Evolutionary conservation across 2,888 invertebrate genomes (phyloP).

Genomic region (Plebejus argus): DNA sequence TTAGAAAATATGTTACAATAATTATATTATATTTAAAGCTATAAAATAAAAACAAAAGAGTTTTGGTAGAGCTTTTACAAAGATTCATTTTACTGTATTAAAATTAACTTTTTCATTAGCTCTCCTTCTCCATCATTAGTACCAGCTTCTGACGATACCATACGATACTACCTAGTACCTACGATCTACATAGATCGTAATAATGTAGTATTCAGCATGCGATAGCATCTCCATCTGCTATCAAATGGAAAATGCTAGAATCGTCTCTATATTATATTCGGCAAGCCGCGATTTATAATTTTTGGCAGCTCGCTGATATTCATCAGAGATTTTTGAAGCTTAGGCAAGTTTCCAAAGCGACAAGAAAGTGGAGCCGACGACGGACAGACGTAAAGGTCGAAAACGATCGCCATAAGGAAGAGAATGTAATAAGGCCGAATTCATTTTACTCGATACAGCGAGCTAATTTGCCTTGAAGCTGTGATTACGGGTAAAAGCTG

Average conservation of each 20-base stretch:
- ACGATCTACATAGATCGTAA: too few species aligned
- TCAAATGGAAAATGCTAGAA: not conserved
- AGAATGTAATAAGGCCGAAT: constrained; percentile 19
- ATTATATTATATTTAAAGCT: too few species aligned
- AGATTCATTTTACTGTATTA: too few species aligned
- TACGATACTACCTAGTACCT: too few species aligned
- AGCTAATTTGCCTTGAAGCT: constrained; percentile 16
- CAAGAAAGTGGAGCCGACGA: constrained; percentile 36
- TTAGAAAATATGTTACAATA: too few species aligned
- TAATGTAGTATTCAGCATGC: too few species aligned
- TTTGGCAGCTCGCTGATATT: constrained; percentile 40
- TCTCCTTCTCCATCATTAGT: too few species aligned
- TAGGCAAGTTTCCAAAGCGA: constrained; percentile 38
- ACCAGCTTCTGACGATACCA: too few species aligned
- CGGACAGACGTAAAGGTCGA: constrained; percentile 24
- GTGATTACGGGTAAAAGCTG: constrained; percentile 16
- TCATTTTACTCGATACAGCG: not conserved
- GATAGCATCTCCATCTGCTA: not conserved
- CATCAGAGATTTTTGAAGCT: constrained; percentile 36
- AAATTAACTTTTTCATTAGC: too few species aligned
- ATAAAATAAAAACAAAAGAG: too few species aligned
- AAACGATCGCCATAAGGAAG: constrained; percentile 27
- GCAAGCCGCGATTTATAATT: constrained; percentile 33
- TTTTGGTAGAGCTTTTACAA: too few species aligned
- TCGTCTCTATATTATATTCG: not conserved